Conservation (phyloP, 2,888 invertebrate genomes). For the Drymonia ruficornis region DNA sequence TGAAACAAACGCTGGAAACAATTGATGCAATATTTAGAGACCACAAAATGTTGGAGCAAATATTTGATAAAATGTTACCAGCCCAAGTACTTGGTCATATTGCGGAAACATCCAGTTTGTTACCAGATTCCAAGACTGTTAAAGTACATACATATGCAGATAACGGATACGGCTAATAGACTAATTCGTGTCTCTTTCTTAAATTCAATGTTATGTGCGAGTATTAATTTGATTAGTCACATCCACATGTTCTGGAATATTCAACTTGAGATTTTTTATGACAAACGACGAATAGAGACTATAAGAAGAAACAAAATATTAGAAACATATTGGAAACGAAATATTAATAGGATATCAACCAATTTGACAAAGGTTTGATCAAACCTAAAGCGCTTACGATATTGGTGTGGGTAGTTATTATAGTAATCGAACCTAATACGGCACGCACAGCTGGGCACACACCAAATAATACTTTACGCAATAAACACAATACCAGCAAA, state of each 20-base stretch:
- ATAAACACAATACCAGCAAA: slow-evolving; percentile 34
- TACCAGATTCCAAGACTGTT: slow-evolving; percentile 1
- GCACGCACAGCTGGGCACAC: slow-evolving; percentile 44
- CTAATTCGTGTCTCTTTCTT: slow-evolving; percentile 12
- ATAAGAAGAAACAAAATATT: too few species aligned
- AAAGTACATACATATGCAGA: not conserved
- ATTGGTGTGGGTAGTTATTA: slow-evolving; percentile 40
- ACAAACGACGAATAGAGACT: too few species aligned
- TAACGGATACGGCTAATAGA: slow-evolving; percentile 24
- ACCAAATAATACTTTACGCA: slow-evolving; percentile 36
- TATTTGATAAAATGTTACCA: not conserved
- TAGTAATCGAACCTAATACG: slow-evolving; percentile 42
- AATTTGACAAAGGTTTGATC: slow-evolving; percentile 11
- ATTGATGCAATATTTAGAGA: not conserved
- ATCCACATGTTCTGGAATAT: slow-evolving; percentile 1
- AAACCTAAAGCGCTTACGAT: slow-evolving; percentile 15
- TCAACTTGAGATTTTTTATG: too few species aligned
- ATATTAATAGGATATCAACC: too few species aligned
- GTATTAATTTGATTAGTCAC: not conserved
- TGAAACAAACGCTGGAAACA: not conserved
- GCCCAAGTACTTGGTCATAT: not conserved
- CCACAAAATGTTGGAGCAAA: not conserved
- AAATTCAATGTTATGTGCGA: not conserved
- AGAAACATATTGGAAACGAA: too few species aligned
- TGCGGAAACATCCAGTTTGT: slow-evolving; percentile 1